Evolutionary conservation across 2,113 vertebrate genomes (phyloP).

Genomic region (Mesitornis unicolor): DNA sequence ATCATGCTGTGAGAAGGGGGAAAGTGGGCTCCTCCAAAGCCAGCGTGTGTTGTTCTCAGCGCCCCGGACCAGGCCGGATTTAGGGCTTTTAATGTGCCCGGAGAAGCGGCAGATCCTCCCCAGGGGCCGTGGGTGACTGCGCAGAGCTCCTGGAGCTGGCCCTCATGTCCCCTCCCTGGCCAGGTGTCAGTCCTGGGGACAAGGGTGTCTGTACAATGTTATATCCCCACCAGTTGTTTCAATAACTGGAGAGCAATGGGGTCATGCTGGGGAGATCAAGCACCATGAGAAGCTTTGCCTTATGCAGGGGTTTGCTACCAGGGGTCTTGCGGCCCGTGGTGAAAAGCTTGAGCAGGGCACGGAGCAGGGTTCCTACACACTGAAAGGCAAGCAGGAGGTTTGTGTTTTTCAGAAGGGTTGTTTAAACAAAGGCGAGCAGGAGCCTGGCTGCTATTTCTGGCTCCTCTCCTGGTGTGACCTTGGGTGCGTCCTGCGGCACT

Average conservation of each 20-base stretch:
- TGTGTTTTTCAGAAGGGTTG: not conserved
- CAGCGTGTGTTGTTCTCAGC: accelerated
- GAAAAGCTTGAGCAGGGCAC: not conserved
- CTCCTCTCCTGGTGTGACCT: conserved; percentile 28
- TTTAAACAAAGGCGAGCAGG: conserved; percentile 12
- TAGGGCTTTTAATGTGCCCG: accelerated
- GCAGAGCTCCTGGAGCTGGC: not conserved
- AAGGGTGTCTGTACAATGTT: accelerated
- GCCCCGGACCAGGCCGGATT: accelerated
- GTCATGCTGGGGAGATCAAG: not conserved
- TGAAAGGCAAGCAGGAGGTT: not conserved
- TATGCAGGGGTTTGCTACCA: not conserved
- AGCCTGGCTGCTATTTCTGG: conserved; percentile 44
- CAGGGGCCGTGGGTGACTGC: not conserved
- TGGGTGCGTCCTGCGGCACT: not conserved
- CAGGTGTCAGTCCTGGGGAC: accelerated
- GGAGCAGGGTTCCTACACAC: not conserved
- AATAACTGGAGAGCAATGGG: too few species aligned
- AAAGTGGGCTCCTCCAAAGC: not conserved
- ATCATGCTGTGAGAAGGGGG: accelerated
- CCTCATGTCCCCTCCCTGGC: accelerated
- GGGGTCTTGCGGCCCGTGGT: accelerated
- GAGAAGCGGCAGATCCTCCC: not conserved
- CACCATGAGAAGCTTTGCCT: not conserved
- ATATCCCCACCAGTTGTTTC: accelerated